Percentiles rank a stretch among this genome's conserved stretches.
phyloP scores from a whole-genome alignment of 2,888 invertebrate species.

The Sicus ferrugineus region DNA sequence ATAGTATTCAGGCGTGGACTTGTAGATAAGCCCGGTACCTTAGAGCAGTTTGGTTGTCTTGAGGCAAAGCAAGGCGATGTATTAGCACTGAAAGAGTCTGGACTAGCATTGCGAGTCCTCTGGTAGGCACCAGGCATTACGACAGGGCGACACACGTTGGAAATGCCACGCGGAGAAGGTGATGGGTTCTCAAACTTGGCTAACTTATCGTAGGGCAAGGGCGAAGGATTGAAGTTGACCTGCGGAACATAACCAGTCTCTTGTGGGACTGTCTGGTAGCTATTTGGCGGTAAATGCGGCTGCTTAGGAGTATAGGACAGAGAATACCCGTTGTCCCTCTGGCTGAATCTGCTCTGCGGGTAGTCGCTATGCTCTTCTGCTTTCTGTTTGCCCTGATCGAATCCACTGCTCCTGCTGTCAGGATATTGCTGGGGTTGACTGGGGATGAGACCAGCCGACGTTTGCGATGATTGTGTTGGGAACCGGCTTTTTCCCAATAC shows the following conservation, averaged over 20 bases:
- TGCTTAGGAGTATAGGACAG: conserved; percentile 49
- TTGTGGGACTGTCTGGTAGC: conserved; percentile 49
- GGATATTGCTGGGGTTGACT: not conserved
- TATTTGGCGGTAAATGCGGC: conserved; percentile 44
- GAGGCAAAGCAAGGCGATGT: conserved; percentile 35
- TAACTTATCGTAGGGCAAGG: conserved; percentile 58
- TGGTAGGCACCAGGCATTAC: conserved; percentile 29
- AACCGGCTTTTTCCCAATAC: no score
- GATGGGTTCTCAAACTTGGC: conserved; percentile 56
- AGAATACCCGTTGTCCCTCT: conserved; percentile 16
- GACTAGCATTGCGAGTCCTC: conserved; percentile 53
- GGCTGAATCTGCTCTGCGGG: conserved; percentile 13
- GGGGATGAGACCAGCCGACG: no score
- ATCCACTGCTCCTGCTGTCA: not conserved
- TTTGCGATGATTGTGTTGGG: no score
- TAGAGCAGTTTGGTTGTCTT: conserved; percentile 32
- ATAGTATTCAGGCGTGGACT: conserved; percentile 27
- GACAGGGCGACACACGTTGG: conserved; percentile 28
- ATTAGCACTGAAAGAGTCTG: conserved; percentile 41
- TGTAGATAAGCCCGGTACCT: conserved; percentile 14
- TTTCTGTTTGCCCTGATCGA: not conserved
- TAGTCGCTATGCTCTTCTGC: not conserved
- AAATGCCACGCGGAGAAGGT: conserved; percentile 14
- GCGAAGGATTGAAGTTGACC: conserved; percentile 58
- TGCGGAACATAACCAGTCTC: conserved; percentile 40